Conservation (phyloP, 2,888 invertebrate genomes). For the Leptopilina myrica region DNA sequence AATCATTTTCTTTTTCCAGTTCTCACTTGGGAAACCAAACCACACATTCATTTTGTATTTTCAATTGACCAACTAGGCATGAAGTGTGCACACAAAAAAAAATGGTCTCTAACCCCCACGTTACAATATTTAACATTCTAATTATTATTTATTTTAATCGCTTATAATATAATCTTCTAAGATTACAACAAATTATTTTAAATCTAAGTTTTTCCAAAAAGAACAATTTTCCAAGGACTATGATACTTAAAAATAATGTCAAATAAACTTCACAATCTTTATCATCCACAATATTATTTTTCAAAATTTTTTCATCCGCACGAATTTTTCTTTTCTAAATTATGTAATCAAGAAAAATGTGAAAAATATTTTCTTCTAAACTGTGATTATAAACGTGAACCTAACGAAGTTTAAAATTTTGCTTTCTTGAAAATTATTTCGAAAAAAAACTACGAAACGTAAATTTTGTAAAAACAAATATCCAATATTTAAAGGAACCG, state of each 20-base stretch:
- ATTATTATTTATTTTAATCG: constrained; percentile 35
- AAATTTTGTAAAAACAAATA: background rate
- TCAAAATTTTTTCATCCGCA: too few relatives aligned
- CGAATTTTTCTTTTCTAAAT: too few relatives aligned
- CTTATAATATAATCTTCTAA: background rate
- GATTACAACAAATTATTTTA: background rate
- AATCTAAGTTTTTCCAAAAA: background rate
- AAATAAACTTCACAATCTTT: too few relatives aligned
- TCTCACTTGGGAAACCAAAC: background rate
- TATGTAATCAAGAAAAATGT: too few relatives aligned
- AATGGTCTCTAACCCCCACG: background rate
- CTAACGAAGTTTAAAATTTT: background rate
- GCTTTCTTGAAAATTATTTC: background rate
- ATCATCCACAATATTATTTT: too few relatives aligned
- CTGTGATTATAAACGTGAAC: too few relatives aligned
- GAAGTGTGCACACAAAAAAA: background rate
- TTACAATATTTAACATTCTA: constrained; percentile 27
- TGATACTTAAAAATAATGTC: constrained; percentile 16
- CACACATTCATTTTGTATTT: constrained; percentile 3
- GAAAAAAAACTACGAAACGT: background rate
- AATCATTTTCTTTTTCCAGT: background rate
- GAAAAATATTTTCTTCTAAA: too few relatives aligned
- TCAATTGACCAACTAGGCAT: background rate
- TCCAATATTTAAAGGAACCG: constrained; percentile 17
- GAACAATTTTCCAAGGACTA: background rate